Evolutionary conservation across 2,797 vertebrate species (phyloP).

Genomic region (Sebastes alutus): DNA sequence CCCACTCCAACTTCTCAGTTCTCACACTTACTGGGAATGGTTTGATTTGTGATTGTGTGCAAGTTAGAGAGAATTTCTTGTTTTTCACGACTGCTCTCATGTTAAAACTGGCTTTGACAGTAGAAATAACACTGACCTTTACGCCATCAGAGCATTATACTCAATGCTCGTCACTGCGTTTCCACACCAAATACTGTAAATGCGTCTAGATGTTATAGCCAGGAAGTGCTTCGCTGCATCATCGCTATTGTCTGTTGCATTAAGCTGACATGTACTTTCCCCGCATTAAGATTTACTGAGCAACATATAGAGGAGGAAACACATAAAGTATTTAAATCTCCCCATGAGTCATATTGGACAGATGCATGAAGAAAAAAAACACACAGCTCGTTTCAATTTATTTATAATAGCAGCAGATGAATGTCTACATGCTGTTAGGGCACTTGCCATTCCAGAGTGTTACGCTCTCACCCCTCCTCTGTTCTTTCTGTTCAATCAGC

Average conservation of each 20-base stretch:
- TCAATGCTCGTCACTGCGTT: conserved; percentile 1
- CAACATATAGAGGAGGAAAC: conserved; percentile 11
- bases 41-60: conserved; percentile 12
- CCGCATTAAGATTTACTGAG: conserved; percentile 5
- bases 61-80: not conserved
- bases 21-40: conserved; percentile 13
- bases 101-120: not conserved
- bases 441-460: conserved; percentile 61
- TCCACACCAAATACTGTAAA: conserved; percentile 10
- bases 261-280: conserved; percentile 1
- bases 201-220: not conserved
- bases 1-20: conserved; percentile 6
- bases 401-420: conserved; percentile 44
- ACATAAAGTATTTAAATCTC: conserved; percentile 37
- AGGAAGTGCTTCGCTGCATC: not conserved
- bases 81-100: not conserved
- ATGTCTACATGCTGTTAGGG: conserved; percentile 34
- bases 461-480: conserved; percentile 54
- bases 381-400: not conserved
- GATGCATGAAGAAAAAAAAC: not conserved
- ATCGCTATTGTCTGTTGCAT: conserved; percentile 4
- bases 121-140: conserved; percentile 11
- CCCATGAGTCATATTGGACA: conserved; percentile 16
- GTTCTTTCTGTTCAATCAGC: conserved; percentile 75
- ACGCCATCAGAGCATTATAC: conserved; percentile 20